Base-by-base conservation (phyloP, 2,797 vertebrate species). In the Novumbra hubbsi region DNA sequence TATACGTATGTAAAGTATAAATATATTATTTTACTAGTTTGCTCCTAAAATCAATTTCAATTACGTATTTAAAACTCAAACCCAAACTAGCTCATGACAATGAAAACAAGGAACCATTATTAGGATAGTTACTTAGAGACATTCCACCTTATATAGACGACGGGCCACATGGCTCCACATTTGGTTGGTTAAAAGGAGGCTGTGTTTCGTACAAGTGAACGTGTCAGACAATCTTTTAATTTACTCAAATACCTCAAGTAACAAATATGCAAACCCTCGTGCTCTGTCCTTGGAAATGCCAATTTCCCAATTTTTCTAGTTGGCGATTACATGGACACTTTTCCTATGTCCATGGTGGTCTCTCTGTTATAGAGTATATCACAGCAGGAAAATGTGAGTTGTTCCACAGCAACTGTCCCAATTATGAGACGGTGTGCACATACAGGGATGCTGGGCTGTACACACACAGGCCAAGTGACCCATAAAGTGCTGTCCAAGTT, bases 161-260 rank as follows among this genome's bases (percentile, higher is more conserved):
- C 38, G 71, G 75, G 16, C 73, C 62, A 67, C 28, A 60, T 81
- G 83, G 79, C 78, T 83, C 75, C 79, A 69, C 52, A 68, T 70
- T 68, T 69, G 69, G 76, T 71, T 79, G 68, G 71, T 71, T 75
- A 69, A 79, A 78, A 81, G 82, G 73, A 80, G 55, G 71, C 76
- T 75, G 76, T 83, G 71, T 81, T 76, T 78, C 80, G 62, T 72
- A 71, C 75, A 74, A 82, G 70, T 69, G 73, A 66, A 80, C 79
- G 67, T 75, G 74, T 73, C 68, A 78, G 73, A 77, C 85, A 73
- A 72, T 65, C 63, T 38, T 73, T 79, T 68, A 64, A 60, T 75
- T 77, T 85, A 87, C 85, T 85, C 75, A 16, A 63, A 84, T 84
- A 85, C 80, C 55, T 81, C 76, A 84, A 83, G 68, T 81, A 81